A percentile compares a stretch with the other conserved stretches of the same genome.
Evolutionary conservation across 1,140 invertebrate genomes (phyloP).

Genomic region (Hylyphantes graminicola): DNA sequence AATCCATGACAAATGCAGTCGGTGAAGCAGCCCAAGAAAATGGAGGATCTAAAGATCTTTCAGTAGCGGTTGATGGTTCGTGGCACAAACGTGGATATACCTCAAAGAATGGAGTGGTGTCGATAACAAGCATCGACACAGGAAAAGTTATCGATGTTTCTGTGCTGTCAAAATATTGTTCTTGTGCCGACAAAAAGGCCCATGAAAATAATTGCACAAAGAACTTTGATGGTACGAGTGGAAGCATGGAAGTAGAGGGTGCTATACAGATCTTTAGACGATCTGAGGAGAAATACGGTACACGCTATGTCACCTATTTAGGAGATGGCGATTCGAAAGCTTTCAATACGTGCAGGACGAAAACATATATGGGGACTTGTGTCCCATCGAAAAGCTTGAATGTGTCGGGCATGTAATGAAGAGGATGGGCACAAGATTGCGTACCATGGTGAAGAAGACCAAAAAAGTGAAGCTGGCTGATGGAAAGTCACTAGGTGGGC

Average conservation of each 20-base stretch:
- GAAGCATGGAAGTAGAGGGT: slow-evolving; percentile 61
- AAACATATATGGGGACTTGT: too few species aligned
- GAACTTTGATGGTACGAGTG: slow-evolving; percentile 58
- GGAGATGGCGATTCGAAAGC: slow-evolving; percentile 61
- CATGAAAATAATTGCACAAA: slow-evolving; percentile 34
- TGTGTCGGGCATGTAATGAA: too few species aligned
- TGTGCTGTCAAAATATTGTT: slow-evolving; percentile 55
- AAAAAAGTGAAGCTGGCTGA: too few species aligned
- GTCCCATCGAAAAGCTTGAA: too few species aligned
- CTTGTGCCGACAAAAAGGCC: slow-evolving; percentile 30
- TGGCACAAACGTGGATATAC: slow-evolving; percentile 62
- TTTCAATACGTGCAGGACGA: slow-evolving; percentile 46
- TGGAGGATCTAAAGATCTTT: slow-evolving; percentile 42
- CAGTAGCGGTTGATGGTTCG: slow-evolving; percentile 54
- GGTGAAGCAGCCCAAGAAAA: slow-evolving; percentile 23
- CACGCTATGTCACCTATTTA: slow-evolving; percentile 60
- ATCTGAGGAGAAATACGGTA: slow-evolving; percentile 39
- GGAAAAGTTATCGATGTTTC: slow-evolving; percentile 60
- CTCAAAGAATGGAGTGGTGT: slow-evolving; percentile 60
- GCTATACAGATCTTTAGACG: slow-evolving; percentile 52
- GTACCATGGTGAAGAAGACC: too few species aligned
- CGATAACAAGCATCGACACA: slow-evolving; percentile 60
- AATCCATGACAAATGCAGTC: slow-evolving; percentile 22
- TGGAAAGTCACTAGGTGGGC: too few species aligned
- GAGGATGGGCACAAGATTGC: too few species aligned